Evolutionary conservation across 2,888 invertebrate genomes (phyloP).

Genomic region (Ethmia dodecea): DNA sequence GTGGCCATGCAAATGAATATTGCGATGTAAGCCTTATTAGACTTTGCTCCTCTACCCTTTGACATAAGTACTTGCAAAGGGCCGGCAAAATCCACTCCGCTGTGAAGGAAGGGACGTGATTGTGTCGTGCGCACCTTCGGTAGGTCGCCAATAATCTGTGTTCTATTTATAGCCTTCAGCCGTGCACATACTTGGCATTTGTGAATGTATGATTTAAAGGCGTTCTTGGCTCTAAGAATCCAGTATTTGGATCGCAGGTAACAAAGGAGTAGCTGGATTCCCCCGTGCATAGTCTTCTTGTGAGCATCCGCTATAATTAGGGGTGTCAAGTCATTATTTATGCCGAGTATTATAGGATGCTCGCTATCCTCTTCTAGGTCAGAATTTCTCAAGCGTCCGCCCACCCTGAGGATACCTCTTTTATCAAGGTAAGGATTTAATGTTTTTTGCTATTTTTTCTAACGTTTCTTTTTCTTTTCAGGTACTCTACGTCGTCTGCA

Average conservation of each 20-base stretch:
- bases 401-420: conserved; percentile 20
- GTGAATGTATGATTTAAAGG: conserved; percentile 16
- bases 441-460: conserved; percentile 14
- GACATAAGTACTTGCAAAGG: conserved; percentile 17
- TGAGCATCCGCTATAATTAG: conserved; percentile 24
- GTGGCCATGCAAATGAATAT: conserved; percentile 2
- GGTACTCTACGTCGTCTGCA: conserved; percentile 7
- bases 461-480: conserved; percentile 4
- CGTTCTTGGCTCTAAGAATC: conserved; percentile 20
- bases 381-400: conserved; percentile 20
- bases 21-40: conserved; percentile 12
- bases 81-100: conserved; percentile 26
- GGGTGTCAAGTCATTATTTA: conserved; percentile 16
- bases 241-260: conserved; percentile 25
- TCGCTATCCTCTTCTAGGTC: conserved; percentile 12
- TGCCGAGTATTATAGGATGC: conserved; percentile 23
- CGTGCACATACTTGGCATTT: conserved; percentile 22
- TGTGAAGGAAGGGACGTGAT: conserved; percentile 19
- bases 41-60: conserved; percentile 21
- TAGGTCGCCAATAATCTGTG: conserved; percentile 23
- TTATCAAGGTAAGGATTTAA: conserved; percentile 21
- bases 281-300: conserved; percentile 22
- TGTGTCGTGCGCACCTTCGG: conserved; percentile 15
- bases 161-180: conserved; percentile 11
- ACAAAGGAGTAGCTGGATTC: conserved; percentile 20